phyloP scores from a whole-genome alignment of 2,113 vertebrate genomes.

The Hiodon alosoides region DNA sequence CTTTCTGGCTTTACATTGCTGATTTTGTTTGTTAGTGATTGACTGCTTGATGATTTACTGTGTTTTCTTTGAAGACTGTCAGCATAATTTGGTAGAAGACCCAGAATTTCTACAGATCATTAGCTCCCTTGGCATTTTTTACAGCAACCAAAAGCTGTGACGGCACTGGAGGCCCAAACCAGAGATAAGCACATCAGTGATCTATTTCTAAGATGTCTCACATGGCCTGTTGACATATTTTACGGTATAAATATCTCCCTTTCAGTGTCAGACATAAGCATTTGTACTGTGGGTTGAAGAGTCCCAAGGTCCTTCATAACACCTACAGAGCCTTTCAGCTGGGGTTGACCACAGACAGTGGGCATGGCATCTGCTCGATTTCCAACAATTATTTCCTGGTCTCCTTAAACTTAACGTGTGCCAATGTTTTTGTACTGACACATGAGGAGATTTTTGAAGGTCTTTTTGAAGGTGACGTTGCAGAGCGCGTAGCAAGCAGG shows the following conservation, averaged over 20 bases:
- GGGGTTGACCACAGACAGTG: background rate
- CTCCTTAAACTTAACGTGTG: constrained; percentile 74
- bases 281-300: background rate
- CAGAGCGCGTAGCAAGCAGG: constrained; percentile 96
- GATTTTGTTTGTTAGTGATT: background rate
- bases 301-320: background rate
- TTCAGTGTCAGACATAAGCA: background rate
- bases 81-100: background rate
- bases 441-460: constrained; percentile 92
- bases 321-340: constrained; percentile 1
- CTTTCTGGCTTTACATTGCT: too few relatives aligned
- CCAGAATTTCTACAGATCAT: background rate
- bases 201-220: background rate
- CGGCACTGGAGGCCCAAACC: background rate
- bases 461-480: constrained; percentile 98
- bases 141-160: background rate
- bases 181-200: background rate
- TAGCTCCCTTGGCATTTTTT: background rate
- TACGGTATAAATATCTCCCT: background rate
- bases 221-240: background rate
- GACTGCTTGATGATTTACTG: background rate
- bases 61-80: constrained; percentile 17
- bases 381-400: background rate
- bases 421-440: constrained; percentile 97
- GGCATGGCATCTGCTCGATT: background rate